A percentile compares a stretch with the other conserved stretches of the same genome.
These are phyloP conservation scores for Mnemiopsis leidyi DNA, from an alignment of 37 sponge, comb jelly and placozoan genomes.

Conservation along the genomic window DNA sequence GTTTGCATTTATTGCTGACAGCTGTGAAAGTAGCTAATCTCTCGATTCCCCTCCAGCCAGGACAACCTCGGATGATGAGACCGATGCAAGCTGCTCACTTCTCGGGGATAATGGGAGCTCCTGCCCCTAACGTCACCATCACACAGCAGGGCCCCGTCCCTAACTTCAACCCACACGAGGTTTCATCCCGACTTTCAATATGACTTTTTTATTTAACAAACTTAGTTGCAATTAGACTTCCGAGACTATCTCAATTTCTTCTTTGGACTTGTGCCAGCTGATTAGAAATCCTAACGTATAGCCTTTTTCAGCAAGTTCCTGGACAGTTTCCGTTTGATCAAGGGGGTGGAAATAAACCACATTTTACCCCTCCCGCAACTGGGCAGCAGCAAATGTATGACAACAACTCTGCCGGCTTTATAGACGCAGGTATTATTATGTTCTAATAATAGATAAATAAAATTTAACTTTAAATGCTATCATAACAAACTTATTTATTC, in stretches of 20 bases:
- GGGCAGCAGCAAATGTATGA: slow-evolving; percentile 8
- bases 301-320: background rate
- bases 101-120: slow-evolving; percentile 37
- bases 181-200: background rate
- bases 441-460: too few species aligned
- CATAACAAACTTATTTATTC: background rate
- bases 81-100: slow-evolving; percentile 10
- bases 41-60: background rate
- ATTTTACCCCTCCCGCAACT: background rate
- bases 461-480: too few species aligned
- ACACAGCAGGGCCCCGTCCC: slow-evolving; percentile 37
- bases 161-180: slow-evolving; percentile 50
- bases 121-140: slow-evolving; percentile 63
- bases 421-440: too few species aligned
- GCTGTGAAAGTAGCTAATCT: too few species aligned
- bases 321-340: slow-evolving; percentile 1
- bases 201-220: too few species aligned
- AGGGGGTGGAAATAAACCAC: background rate
- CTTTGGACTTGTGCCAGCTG: background rate
- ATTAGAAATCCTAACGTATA: background rate
- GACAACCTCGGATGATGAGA: slow-evolving; percentile 8
- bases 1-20: too few species aligned
- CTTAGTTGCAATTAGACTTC: too few species aligned
- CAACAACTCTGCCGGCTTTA: background rate
- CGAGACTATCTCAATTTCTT: background rate